Evolutionary conservation across 2,888 invertebrate genomes (phyloP).

Genomic region (Ormyrus labotus): DNA sequence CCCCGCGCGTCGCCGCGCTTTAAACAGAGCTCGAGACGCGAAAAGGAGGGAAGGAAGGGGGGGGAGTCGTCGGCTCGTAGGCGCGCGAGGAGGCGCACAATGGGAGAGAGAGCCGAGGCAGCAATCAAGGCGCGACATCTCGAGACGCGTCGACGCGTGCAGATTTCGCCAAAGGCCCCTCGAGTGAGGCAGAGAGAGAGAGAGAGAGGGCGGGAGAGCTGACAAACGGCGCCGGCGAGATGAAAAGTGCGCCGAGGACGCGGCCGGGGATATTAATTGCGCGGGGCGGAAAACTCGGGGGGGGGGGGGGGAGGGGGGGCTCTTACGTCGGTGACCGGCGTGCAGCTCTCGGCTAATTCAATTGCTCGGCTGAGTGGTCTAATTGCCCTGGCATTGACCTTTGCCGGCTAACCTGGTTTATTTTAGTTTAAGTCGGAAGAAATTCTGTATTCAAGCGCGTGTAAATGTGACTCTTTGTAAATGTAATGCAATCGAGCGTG

Average conservation of each 20-base stretch:
- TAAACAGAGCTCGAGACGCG: too few species aligned
- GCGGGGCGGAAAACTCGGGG: too few species aligned
- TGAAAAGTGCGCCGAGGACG: too few species aligned
- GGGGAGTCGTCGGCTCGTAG: background rate
- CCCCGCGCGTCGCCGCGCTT: too few species aligned
- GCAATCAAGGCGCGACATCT: conserved; percentile 62
- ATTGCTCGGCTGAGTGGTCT: conserved; percentile 29
- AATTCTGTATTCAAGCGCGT: too few species aligned
- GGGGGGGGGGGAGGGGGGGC: background rate
- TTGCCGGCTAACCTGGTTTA: too few species aligned
- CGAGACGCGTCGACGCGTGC: conserved; percentile 63
- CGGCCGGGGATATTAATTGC: too few species aligned
- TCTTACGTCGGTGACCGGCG: conserved; percentile 3
- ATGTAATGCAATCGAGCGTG: too few species aligned
- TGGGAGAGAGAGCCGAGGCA: background rate
- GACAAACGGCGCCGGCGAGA: conserved; percentile 13
- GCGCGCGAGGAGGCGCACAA: background rate
- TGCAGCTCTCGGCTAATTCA: conserved; percentile 5
- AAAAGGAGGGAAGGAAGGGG: background rate
- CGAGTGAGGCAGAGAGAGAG: background rate
- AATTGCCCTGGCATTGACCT: background rate
- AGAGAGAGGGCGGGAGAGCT: conserved; percentile 17
- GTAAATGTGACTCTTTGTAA: too few species aligned
- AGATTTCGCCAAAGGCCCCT: conserved; percentile 54
- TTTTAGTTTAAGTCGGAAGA: too few species aligned